Conservation (phyloP, 2,888 invertebrate genomes). For the Aphidius colemani region DNA sequence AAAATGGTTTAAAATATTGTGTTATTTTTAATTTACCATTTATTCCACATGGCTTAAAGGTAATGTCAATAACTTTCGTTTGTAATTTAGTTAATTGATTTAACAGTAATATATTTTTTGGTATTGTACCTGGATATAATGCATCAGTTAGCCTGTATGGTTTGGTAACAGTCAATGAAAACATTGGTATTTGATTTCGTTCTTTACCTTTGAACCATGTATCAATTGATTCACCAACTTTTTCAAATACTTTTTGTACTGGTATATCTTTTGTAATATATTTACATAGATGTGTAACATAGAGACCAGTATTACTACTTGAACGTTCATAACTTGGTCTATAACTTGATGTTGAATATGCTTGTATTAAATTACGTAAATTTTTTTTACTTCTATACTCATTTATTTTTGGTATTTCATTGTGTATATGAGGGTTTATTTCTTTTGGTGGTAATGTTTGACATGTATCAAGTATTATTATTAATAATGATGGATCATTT, state of each 20-base stretch:
- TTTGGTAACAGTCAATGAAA: constrained; percentile 46
- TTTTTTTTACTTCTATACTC: constrained; percentile 47
- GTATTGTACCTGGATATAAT: constrained; percentile 36
- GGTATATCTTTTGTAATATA: constrained; percentile 47
- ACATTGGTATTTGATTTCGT: constrained; percentile 53
- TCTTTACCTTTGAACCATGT: constrained; percentile 46
- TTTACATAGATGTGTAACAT: constrained; percentile 50
- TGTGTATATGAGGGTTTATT: constrained; percentile 49
- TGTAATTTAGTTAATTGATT: constrained; percentile 39
- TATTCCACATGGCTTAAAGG: constrained; percentile 40
- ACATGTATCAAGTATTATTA: constrained; percentile 55
- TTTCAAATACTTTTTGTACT: constrained; percentile 49
- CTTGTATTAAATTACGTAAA: constrained; percentile 51
- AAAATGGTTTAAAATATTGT: constrained; percentile 42
- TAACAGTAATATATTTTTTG: constrained; percentile 29
- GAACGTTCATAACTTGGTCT: constrained; percentile 49
- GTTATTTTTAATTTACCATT: constrained; percentile 38
- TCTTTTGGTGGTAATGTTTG: constrained; percentile 51
- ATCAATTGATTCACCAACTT: constrained; percentile 51
- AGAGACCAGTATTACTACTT: constrained; percentile 49
- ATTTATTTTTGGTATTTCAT: constrained; percentile 47
- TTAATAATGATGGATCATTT: constrained; percentile 50
- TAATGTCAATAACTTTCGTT: constrained; percentile 34
- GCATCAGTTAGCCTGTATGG: constrained; percentile 49
- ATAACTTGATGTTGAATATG: constrained; percentile 54